Conservation (phyloP, 2,888 invertebrate species). For the Cantharis rustica region DNA sequence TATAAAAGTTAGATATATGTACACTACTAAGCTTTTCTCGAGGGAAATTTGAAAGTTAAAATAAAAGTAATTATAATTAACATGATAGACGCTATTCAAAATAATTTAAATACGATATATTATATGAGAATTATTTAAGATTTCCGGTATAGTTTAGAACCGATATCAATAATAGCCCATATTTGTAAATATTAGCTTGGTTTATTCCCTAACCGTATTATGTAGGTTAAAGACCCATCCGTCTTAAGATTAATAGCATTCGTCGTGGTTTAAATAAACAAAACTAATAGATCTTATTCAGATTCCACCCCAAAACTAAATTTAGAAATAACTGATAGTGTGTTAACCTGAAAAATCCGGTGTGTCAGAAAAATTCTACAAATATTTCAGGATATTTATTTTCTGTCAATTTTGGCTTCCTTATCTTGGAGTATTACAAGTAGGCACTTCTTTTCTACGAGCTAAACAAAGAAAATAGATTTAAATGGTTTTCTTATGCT, state of each 20-base stretch:
- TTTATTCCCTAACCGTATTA: background rate
- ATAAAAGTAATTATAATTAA: no score
- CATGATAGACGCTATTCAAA: no score
- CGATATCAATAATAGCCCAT: background rate
- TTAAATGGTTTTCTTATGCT: background rate
- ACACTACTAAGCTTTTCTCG: background rate
- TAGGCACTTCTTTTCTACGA: constrained; percentile 4
- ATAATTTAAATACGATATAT: background rate
- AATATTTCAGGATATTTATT: constrained; percentile 35
- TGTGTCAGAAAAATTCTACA: constrained; percentile 31
- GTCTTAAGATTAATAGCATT: constrained; percentile 23
- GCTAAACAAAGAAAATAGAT: background rate
- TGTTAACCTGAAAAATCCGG: constrained; percentile 30
- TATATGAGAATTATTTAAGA: background rate
- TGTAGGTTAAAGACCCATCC: constrained; percentile 10
- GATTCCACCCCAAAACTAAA: constrained; percentile 33
- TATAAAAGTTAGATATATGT: no score
- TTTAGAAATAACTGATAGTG: constrained; percentile 33
- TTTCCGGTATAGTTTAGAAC: background rate
- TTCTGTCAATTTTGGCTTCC: constrained; percentile 27
- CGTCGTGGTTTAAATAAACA: constrained; percentile 31
- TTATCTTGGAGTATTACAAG: constrained; percentile 28
- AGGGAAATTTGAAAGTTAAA: background rate
- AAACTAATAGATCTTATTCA: constrained; percentile 34
- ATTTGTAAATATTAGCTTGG: background rate